These are phyloP conservation scores for Mystacides longicornis DNA, from an alignment of 2,888 invertebrate species.

Conservation along the genomic window DNA sequence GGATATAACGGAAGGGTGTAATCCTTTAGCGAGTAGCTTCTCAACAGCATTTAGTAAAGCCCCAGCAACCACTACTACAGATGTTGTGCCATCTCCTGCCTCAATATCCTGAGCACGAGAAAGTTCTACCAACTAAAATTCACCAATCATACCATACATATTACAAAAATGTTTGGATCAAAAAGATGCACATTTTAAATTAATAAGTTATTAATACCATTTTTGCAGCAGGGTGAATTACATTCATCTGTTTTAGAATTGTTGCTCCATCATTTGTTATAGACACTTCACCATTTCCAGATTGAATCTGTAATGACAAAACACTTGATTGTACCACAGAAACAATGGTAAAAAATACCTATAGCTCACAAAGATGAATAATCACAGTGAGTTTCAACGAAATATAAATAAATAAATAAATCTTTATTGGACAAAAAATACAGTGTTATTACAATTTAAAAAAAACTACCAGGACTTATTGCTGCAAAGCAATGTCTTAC, in stretches of 20 bases:
- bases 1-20: constrained; percentile 96
- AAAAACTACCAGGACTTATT: too few species aligned
- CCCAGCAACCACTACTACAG: constrained; percentile 96
- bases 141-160: background rate
- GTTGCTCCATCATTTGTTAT: constrained; percentile 99
- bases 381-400: too few species aligned
- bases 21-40: constrained; percentile 84
- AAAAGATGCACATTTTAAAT: background rate
- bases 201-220: constrained; percentile 65
- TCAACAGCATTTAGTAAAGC: constrained; percentile 91
- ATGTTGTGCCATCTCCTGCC: constrained; percentile 99
- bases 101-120: constrained; percentile 98
- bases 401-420: too few species aligned
- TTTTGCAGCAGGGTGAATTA: constrained; percentile 97
- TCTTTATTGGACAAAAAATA: too few species aligned
- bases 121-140: constrained; percentile 81
- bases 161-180: background rate
- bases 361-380: too few species aligned
- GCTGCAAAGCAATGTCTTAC: too few species aligned
- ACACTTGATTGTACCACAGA: background rate
- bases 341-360: too few species aligned
- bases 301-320: constrained; percentile 69
- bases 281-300: constrained; percentile 94
- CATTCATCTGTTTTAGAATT: constrained; percentile 97
- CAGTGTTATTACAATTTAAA: too few species aligned